Percentiles rank a stretch among this genome's conserved stretches.
Evolutionary conservation across 2,888 invertebrate genomes (phyloP).

Genomic region (Acrocyrtus sp.): DNA sequence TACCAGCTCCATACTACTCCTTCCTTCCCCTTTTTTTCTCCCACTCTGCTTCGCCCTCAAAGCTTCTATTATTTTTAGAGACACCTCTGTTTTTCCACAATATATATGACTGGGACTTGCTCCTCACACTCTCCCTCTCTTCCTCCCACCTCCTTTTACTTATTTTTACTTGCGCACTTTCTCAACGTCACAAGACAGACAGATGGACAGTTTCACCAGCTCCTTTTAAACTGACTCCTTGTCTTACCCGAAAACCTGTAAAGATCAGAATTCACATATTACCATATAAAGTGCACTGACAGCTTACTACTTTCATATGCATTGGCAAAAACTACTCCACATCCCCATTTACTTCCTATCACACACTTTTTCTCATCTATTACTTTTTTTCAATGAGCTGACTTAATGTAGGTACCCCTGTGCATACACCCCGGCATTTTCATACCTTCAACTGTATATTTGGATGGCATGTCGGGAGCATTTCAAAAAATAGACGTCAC

Average conservation of each 20-base stretch:
- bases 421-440: too few relatives aligned
- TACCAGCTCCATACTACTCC: neutral
- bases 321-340: constrained; percentile 1
- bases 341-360: neutral
- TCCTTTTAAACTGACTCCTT: constrained; percentile 25
- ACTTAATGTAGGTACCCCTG: constrained; percentile 34
- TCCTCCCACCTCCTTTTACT: neutral
- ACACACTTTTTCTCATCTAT: neutral
- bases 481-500: too few relatives aligned
- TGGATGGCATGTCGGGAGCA: too few relatives aligned
- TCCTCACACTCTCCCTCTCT: neutral
- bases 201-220: constrained; percentile 41
- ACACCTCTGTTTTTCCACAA: neutral
- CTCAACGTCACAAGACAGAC: constrained; percentile 30
- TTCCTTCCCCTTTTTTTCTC: neutral
- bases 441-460: too few relatives aligned
- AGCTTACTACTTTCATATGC: constrained; percentile 19
- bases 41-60: neutral
- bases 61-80: neutral
- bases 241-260: constrained; percentile 9
- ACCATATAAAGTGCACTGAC: constrained; percentile 33
- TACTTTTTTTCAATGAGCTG: constrained; percentile 24
- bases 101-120: neutral
- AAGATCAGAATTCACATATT: constrained; percentile 28
- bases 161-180: constrained; percentile 10